Percentiles rank a stretch among this genome's conserved stretches.
Conservation (phyloP, 2,797 vertebrate species). For the Telmatherina bonti region DNA sequence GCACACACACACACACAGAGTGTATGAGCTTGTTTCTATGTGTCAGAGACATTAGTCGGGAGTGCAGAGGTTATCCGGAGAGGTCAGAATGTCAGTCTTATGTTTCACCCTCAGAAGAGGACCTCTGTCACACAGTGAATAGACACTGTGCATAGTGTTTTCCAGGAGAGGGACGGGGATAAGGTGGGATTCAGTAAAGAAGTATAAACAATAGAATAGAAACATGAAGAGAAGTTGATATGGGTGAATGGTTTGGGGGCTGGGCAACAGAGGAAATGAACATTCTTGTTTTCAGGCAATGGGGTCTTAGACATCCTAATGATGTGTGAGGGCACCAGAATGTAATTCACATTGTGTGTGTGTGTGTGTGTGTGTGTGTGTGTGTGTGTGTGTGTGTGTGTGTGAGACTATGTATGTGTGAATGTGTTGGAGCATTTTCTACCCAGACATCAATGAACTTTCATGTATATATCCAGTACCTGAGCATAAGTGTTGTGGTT, state of each 20-base stretch:
- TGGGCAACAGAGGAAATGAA: constrained; percentile 42
- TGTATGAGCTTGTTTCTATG: constrained; percentile 55
- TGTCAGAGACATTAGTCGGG: constrained; percentile 58
- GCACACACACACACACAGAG: neutral
- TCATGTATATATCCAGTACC: neutral
- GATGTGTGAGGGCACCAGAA: constrained; percentile 32
- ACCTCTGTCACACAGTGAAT: constrained; percentile 67
- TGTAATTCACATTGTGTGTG: neutral
- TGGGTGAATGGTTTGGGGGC: constrained; percentile 15
- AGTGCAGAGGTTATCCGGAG: constrained; percentile 63
- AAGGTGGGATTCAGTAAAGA: constrained; percentile 31
- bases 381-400: constrained; percentile 5
- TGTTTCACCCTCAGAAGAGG: constrained; percentile 72
- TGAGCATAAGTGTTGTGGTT: constrained; percentile 19
- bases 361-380: constrained; percentile 5
- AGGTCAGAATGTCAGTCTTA: constrained; percentile 69
- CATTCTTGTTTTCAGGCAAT: constrained; percentile 53
- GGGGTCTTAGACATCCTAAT: constrained; percentile 57
- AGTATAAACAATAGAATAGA: constrained; percentile 39
- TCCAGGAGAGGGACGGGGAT: constrained; percentile 12
- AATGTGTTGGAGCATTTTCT: constrained; percentile 10
- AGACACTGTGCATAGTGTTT: constrained; percentile 53
- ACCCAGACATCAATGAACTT: neutral
- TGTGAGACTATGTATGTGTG: constrained; percentile 6
- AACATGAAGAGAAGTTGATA: constrained; percentile 24